A percentile compares a stretch with the other conserved stretches of the same genome.
Evolutionary conservation across 2,888 invertebrate species (phyloP).

Genomic region (Bibio marci): DNA sequence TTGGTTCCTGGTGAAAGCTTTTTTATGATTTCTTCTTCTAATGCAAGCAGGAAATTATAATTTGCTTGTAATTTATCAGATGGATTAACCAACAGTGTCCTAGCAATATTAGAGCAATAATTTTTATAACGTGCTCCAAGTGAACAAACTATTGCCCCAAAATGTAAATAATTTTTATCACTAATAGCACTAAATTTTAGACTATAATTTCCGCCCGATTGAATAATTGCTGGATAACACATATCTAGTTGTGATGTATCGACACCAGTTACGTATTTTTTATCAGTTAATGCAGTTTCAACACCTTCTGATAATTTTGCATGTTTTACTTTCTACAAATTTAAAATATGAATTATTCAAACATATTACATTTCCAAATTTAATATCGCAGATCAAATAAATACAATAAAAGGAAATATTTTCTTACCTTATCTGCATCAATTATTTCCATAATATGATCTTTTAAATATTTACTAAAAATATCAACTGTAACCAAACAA

Average conservation of each 20-base stretch:
- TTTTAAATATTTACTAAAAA: conserved; percentile 90
- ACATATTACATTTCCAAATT: background rate
- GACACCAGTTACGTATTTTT: conserved; percentile 84
- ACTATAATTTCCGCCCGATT: conserved; percentile 95
- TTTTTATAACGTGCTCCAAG: conserved; percentile 90
- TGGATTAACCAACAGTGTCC: conserved; percentile 93
- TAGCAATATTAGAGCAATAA: conserved; percentile 94
- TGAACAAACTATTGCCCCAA: conserved; percentile 89
- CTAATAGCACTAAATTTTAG: conserved; percentile 92
- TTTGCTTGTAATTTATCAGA: conserved; percentile 59
- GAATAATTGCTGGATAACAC: conserved; percentile 98
- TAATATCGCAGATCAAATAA: background rate
- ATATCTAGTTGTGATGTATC: conserved; percentile 84
- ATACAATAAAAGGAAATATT: background rate
- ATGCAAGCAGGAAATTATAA: conserved; percentile 77
- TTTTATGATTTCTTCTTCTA: conserved; percentile 83
- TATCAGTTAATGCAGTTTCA: conserved; percentile 83
- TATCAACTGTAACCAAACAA: conserved; percentile 79
- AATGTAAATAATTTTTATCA: conserved; percentile 87
- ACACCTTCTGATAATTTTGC: conserved; percentile 88
- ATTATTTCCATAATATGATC: conserved; percentile 98
- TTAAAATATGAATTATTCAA: conserved; percentile 4
- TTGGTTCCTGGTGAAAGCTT: conserved; percentile 66
- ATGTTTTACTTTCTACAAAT: conserved; percentile 82
- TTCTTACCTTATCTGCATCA: conserved; percentile 76